Evolutionary conservation across 2,113 vertebrate genomes (phyloP).

Genomic region (Todiramphus saurophagus): DNA sequence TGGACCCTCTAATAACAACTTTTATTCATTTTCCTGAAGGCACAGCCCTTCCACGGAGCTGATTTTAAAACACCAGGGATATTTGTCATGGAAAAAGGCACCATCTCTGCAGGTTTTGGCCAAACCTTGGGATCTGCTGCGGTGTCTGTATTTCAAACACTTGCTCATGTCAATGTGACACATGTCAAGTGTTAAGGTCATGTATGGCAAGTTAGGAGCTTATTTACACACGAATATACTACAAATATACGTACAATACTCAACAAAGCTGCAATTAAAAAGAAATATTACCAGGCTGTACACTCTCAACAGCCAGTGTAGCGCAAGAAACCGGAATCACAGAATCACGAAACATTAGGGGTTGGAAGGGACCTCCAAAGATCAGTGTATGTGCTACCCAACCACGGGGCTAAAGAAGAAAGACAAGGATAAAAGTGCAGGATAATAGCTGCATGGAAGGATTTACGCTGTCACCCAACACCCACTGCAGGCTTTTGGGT

Average conservation of each 20-base stretch:
- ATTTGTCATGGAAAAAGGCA: background rate
- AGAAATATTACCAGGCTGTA: background rate
- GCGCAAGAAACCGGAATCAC: background rate
- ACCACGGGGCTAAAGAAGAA: background rate
- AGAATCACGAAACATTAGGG: too few species aligned
- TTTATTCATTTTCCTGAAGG: background rate
- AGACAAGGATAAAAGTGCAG: background rate
- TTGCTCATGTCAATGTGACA: background rate
- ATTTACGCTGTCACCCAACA: background rate
- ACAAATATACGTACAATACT: background rate
- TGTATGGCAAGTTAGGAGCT: too few species aligned
- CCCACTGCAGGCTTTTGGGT: background rate
- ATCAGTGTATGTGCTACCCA: background rate
- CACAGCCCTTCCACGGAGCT: background rate
- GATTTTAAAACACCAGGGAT: background rate
- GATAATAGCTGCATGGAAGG: accelerated
- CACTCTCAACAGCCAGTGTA: background rate
- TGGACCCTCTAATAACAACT: background rate
- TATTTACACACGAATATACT: too few species aligned
- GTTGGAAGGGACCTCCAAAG: too few species aligned
- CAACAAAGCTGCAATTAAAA: background rate
- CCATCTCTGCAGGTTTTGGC: background rate
- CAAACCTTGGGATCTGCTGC: background rate
- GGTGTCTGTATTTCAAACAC: background rate
- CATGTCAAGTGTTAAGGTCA: too few species aligned